Evolutionary conservation across 1,140 invertebrate genomes (phyloP).

Genomic region (Brachionus plicatilis): DNA sequence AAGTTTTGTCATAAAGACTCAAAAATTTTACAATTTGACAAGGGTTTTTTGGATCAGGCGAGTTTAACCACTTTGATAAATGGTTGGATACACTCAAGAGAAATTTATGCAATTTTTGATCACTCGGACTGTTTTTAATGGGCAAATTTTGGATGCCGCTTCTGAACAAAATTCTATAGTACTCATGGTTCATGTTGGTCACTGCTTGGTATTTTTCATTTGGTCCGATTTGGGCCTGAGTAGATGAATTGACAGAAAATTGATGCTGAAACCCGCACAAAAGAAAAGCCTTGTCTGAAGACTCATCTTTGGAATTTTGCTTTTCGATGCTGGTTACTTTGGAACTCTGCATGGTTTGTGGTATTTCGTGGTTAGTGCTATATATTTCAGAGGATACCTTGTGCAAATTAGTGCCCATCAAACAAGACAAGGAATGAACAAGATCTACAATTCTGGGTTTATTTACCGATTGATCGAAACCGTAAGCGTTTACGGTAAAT

Average conservation of each 20-base stretch:
- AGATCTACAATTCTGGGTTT: background rate
- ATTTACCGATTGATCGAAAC: background rate
- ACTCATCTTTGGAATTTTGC: background rate
- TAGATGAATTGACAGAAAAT: background rate
- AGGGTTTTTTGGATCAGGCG: background rate
- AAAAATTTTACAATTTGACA: background rate
- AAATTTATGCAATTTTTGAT: background rate
- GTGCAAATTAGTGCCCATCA: background rate
- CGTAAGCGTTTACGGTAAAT: conserved; percentile 15
- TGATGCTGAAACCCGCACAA: conserved; percentile 28
- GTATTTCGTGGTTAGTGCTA: background rate
- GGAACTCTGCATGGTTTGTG: background rate
- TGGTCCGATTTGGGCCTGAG: background rate
- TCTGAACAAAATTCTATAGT: conserved; percentile 3
- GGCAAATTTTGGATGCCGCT: background rate
- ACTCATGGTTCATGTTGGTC: background rate
- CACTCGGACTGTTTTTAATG: background rate
- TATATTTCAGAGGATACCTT: background rate
- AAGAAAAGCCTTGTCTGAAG: background rate
- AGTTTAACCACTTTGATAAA: background rate
- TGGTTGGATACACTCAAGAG: background rate
- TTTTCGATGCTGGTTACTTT: background rate
- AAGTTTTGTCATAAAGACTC: conserved; percentile 4
- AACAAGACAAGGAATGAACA: background rate
- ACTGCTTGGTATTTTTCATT: background rate